These are phyloP conservation scores for Etia nguti DNA, from an alignment of 2,113 vertebrate genomes.

Conservation along the genomic window DNA sequence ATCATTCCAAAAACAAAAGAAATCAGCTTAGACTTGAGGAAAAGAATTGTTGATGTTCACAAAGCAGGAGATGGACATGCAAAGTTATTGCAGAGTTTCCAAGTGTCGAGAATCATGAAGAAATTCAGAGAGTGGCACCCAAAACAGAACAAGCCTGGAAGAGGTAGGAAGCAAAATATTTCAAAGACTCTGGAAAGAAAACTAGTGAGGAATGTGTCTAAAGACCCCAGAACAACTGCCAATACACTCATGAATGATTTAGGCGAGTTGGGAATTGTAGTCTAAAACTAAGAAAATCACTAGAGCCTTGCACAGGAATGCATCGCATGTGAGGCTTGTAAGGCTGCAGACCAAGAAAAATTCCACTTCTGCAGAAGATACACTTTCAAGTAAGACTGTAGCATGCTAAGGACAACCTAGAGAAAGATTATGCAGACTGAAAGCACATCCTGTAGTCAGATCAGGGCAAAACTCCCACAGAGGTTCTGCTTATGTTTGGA, in stretches of 20 bases:
- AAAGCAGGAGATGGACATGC: not conserved
- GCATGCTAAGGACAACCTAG: not conserved
- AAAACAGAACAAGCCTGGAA: not conserved
- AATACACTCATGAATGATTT: not conserved
- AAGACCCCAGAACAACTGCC: not conserved
- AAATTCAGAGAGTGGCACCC: not conserved
- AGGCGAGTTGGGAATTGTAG: not conserved
- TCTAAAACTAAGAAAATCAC: not conserved
- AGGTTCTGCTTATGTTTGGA: too few relatives aligned
- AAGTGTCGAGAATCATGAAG: not conserved
- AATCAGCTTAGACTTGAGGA: too few relatives aligned
- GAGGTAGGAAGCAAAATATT: not conserved
- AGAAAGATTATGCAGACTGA: not conserved
- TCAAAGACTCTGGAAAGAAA: not conserved
- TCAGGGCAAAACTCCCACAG: too few relatives aligned
- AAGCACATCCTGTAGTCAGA: too few relatives aligned
- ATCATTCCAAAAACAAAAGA: not conserved
- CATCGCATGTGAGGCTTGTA: not conserved
- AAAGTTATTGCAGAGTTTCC: not conserved
- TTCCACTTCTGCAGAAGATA: not conserved
- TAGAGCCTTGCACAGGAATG: not conserved
- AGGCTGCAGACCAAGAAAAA: not conserved
- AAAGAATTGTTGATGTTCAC: too few relatives aligned
- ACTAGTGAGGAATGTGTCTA: not conserved
- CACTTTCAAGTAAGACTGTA: not conserved